phyloP scores from a whole-genome alignment of 1,140 invertebrate species.

The Lutraria rhynchaena region DNA sequence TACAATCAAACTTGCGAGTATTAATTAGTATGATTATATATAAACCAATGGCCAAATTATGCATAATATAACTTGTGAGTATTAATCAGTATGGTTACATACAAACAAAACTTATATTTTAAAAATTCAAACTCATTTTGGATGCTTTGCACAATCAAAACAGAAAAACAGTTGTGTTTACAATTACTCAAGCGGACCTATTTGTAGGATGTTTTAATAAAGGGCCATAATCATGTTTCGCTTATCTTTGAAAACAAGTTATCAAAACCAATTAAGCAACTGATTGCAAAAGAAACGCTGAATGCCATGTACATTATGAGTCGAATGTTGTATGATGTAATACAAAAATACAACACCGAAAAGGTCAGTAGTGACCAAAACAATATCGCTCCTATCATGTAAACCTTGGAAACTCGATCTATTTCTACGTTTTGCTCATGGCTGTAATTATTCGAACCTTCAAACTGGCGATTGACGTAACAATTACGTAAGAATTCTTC shows the following conservation, averaged over 20 bases:
- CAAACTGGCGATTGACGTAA: slow-evolving; percentile 59
- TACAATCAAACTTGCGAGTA: no score
- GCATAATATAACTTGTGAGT: no score
- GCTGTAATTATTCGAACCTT: background rate
- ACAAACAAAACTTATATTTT: no score
- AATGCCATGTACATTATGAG: background rate
- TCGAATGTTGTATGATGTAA: background rate
- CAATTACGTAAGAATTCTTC: slow-evolving; percentile 70
- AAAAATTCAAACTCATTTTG: no score
- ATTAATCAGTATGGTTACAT: no score
- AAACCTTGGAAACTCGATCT: slow-evolving; percentile 25
- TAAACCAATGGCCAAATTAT: no score
- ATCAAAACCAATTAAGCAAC: slow-evolving; percentile 27
- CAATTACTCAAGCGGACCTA: no score
- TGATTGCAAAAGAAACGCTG: background rate
- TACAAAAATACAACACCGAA: background rate
- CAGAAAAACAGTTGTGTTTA: no score
- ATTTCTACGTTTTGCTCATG: slow-evolving; percentile 35
- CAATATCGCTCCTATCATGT: slow-evolving; percentile 27
- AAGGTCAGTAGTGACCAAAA: slow-evolving; percentile 30
- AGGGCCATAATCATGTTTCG: no score
- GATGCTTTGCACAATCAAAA: no score
- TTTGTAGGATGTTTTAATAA: no score
- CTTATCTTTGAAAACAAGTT: background rate
- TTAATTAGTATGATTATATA: no score